Evolutionary conservation across 2,888 invertebrate genomes (phyloP).

Genomic region (Ichneumon xanthorius): DNA sequence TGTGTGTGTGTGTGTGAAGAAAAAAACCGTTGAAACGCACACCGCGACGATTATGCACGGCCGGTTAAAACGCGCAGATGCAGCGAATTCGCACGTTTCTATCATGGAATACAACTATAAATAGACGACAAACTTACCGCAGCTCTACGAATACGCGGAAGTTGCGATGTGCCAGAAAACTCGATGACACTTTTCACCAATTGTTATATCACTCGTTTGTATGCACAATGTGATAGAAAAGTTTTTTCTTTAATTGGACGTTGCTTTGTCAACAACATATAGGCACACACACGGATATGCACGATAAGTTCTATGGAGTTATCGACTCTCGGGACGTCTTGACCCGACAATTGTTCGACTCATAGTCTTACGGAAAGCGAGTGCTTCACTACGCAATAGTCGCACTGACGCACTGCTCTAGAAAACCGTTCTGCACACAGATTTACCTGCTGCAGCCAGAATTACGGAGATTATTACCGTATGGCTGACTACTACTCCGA

Average conservation of each 20-base stretch:
- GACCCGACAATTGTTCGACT: conserved; percentile 9
- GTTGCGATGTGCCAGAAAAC: conserved; percentile 2
- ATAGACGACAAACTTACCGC: conserved; percentile 58
- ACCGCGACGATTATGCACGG: conserved; percentile 16
- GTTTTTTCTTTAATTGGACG: background rate
- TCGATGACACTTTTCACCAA: background rate
- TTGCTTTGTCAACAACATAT: conserved; percentile 21
- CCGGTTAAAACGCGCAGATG: conserved; percentile 3
- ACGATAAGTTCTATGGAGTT: background rate
- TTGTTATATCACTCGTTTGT: conserved; percentile 11
- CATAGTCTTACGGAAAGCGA: background rate
- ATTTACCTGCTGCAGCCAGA: background rate
- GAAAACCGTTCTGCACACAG: background rate
- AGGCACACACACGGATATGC: background rate
- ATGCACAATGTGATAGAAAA: background rate
- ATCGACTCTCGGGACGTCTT: background rate
- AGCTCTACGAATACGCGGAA: conserved; percentile 10
- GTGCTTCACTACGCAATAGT: background rate
- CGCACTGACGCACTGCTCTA: background rate
- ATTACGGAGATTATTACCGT: conserved; percentile 4
- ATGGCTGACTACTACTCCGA: background rate
- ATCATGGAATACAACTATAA: conserved; percentile 43
- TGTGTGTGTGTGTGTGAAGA: background rate
- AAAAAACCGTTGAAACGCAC: conserved; percentile 14
- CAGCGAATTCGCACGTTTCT: conserved; percentile 9